Base-by-base conservation (phyloP, 2,113 vertebrate genomes). In the Neogale vison region DNA sequence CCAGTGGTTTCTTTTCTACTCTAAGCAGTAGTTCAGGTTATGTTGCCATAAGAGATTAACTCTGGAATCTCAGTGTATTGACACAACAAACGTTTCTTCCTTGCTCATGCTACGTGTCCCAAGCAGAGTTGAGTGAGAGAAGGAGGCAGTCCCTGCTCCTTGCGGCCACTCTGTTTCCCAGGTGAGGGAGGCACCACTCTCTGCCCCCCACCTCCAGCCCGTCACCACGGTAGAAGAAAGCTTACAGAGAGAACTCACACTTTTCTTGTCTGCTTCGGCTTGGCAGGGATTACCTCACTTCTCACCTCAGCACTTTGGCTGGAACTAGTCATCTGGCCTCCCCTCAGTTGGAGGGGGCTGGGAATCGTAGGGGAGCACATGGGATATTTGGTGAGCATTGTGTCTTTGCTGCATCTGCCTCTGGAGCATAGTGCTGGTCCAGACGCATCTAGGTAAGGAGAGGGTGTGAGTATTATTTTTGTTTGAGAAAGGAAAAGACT, bases 281-380 rank as follows among this genome's bases (percentile, higher is more conserved):
- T 69, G 10, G n/a, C 47, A 89, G 31, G 63, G 34, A 50, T 34
- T 17, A 3, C 18, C 55, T 94, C 29, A 13, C 15, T 39, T 82
- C 61, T 57, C 29, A 42, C 63, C 80, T 80, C 24, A 81, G 47
- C 47, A 17, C 61, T 8, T 39, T 86, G 39, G 61, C 86, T 52
- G 57, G 34, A 50, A 55, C 12, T 13, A 23, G 42, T 52, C 59
- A 24, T 61, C 14, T 21, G 29, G 23, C 29, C 36, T 83, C 17
- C 10, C 61, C 29, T 81, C 39, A 39, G 36, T 39, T 6, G 11
- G 4, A 7, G 23, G 52, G 34, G 20, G 2, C 61, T 57, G 63
- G 83, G 34, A 74, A 12, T 3, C 45, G 0, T 0, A 36, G 52
- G 87, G 55, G 55, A 31, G 24, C 31, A 4, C 15, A 0, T 12